Base-by-base conservation (phyloP, 1,140 invertebrate species). In the Ips typographus region DNA sequence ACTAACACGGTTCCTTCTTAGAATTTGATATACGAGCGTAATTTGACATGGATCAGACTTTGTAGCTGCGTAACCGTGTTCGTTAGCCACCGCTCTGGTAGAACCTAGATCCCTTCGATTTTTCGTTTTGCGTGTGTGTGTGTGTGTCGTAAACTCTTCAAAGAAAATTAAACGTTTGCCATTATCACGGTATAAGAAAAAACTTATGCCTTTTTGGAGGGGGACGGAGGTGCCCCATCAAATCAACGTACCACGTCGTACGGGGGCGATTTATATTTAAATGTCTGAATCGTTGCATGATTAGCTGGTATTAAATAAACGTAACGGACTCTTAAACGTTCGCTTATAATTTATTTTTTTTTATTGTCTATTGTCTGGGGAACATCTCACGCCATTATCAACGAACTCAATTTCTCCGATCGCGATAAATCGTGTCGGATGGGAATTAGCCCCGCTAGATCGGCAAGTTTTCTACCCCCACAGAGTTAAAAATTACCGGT, bases 301-400 rank as follows among this genome's bases (percentile, higher is more conserved):
- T 80, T 80, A 80, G 72, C 72, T 72, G 73, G 76, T 78, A 80
- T 80, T 80, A 80, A 79, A 80, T 77, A 79, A 79, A 79, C 72
- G 76, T 77, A 78, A 77, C 73, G 77, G 72, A 75, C 77, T 76
- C 78, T 77, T 77, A 77, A 77, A 76, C 74, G 73, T 75, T 78
- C 65, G 72, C 73, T 79, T 79, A 77, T 79, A 79, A 79, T 78
- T 78, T 79, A 79, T 79, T 79, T 79, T 79, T 79, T 79, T 76
- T 75, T 76, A 73, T 76, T 22, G 73, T 76, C 72, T 76, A 74
- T 75, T 73, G 73, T 76, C 75, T 76, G 40, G 72, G 74, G 73
- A 74, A 76, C 75, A 76, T 76, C 75, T 74, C 75, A 76, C 76
- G 76, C 74, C 75, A 77, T 77, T 77, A 60, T 60, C n/a, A 2